Evolutionary conservation across 1,140 invertebrate species (phyloP).

Genomic region (Lutraria rhynchaena): DNA sequence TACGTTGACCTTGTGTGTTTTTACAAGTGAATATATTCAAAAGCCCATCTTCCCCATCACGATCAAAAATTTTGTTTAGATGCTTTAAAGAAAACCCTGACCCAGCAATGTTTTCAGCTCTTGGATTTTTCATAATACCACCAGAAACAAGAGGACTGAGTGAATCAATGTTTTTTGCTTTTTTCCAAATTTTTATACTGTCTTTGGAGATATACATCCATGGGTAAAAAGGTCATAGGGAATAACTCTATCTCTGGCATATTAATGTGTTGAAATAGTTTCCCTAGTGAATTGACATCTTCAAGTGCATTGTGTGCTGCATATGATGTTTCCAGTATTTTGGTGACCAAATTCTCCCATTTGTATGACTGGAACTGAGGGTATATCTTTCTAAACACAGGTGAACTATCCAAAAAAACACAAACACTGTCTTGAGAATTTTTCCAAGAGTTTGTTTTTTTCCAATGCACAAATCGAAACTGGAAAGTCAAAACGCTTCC

Average conservation of each 20-base stretch:
- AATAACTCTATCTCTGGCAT: no score
- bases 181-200: not conserved
- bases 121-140: not conserved
- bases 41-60: constrained; percentile 4
- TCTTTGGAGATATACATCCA: no score
- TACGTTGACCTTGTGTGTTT: constrained; percentile 3
- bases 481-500: constrained; percentile 11
- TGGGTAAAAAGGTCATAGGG: no score
- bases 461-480: not conserved
- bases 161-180: not conserved
- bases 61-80: not conserved
- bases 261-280: not conserved
- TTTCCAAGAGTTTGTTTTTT: not conserved
- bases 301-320: not conserved
- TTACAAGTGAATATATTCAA: not conserved
- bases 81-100: not conserved
- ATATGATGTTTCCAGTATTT: not conserved
- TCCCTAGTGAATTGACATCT: not conserved
- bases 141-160: not conserved
- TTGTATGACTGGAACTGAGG: not conserved
- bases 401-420: not conserved
- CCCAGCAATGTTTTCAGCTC: constrained; percentile 1
- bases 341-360: not conserved
- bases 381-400: not conserved
- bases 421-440: not conserved